phyloP scores from a whole-genome alignment of 2,113 vertebrate genomes.

The Abramis brama region DNA sequence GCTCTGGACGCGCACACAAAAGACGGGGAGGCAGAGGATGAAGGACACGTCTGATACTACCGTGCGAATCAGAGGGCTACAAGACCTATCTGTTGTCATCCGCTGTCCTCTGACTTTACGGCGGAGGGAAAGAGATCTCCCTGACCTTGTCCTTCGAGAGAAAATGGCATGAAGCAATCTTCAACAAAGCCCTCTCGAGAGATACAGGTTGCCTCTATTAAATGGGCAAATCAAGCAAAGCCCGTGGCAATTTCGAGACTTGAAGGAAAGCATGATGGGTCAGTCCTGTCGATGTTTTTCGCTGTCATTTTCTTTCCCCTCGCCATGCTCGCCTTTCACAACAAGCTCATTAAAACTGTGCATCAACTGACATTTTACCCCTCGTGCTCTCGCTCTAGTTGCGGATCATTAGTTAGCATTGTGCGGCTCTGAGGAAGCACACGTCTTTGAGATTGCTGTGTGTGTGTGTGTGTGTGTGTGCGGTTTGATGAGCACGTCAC shows the following conservation, averaged over 20 bases:
- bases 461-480: slow-evolving; percentile 48
- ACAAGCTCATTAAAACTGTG: slow-evolving; percentile 75
- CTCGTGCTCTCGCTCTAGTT: slow-evolving; percentile 61
- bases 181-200: slow-evolving; percentile 26
- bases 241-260: slow-evolving; percentile 39
- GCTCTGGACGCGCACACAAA: slow-evolving; percentile 45
- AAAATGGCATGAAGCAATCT: slow-evolving; percentile 39
- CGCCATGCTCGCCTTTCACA: slow-evolving; percentile 63
- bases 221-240: slow-evolving; percentile 42
- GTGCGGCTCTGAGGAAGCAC: slow-evolving; percentile 71
- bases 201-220: slow-evolving; percentile 35
- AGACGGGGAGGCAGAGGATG: slow-evolving; percentile 10
- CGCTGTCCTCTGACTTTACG: slow-evolving; percentile 33
- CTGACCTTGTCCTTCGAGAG: slow-evolving; percentile 26
- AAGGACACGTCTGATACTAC: slow-evolving; percentile 46
- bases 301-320: slow-evolving; percentile 57
- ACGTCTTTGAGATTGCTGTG: slow-evolving; percentile 64
- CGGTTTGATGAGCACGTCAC: slow-evolving; percentile 77
- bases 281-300: slow-evolving; percentile 53
- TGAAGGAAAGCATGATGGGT: slow-evolving; percentile 4
- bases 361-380: slow-evolving; percentile 74
- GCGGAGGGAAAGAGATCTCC: slow-evolving; percentile 19
- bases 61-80: slow-evolving; percentile 23
- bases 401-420: slow-evolving; percentile 74
- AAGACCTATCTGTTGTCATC: slow-evolving; percentile 37